phyloP scores from a whole-genome alignment of 2,888 invertebrate genomes.

The Xanthorhoe spadicearia region DNA sequence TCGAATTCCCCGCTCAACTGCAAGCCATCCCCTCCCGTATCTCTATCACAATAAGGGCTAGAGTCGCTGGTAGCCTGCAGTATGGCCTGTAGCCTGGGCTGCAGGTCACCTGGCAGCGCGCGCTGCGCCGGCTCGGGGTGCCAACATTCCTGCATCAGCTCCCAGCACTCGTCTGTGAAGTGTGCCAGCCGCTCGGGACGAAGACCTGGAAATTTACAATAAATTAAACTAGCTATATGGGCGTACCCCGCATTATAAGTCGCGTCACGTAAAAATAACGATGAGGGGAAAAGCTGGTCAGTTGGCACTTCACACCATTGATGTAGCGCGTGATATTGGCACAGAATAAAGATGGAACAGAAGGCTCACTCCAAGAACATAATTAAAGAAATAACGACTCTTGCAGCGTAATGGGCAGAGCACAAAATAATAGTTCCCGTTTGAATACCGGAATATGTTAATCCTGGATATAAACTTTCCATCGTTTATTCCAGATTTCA shows the following conservation, averaged over 20 bases:
- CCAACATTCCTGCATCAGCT: constrained; percentile 94
- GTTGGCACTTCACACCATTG: too few species aligned
- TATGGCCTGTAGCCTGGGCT: constrained; percentile 87
- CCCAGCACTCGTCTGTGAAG: constrained; percentile 93
- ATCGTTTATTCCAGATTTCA: too few species aligned
- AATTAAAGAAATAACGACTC: too few species aligned
- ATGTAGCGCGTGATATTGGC: too few species aligned
- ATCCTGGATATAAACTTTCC: too few species aligned
- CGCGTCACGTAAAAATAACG: neutral
- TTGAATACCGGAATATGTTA: too few species aligned
- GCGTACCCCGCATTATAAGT: too few species aligned
- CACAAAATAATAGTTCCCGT: too few species aligned
- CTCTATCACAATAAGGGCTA: constrained; percentile 31
- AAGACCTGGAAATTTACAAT: constrained; percentile 83
- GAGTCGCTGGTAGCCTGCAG: constrained; percentile 40
- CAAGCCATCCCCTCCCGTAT: constrained; percentile 58
- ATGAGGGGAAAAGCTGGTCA: too few species aligned
- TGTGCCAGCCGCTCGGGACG: constrained; percentile 91
- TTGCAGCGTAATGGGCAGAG: too few species aligned
- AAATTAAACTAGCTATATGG: neutral
- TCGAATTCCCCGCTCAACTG: constrained; percentile 57
- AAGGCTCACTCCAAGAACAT: too few species aligned
- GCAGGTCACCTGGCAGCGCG: constrained; percentile 91
- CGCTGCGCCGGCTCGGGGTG: constrained; percentile 88
- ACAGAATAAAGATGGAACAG: too few species aligned